Conservation (phyloP, 2,113 vertebrate species). For the Seriola dumerili region DNA sequence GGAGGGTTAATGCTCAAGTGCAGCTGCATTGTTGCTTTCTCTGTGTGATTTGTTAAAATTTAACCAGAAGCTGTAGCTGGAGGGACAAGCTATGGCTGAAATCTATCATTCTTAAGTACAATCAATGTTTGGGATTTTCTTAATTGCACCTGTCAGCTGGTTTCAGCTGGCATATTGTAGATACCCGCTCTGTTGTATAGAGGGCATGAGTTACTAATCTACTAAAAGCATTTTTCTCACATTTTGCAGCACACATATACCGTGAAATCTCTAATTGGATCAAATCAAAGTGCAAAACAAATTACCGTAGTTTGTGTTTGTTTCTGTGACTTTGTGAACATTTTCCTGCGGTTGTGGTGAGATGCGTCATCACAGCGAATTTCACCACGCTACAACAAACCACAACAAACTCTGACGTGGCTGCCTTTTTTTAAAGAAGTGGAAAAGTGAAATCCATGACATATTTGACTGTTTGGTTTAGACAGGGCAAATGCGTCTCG, state of each 20-base stretch:
- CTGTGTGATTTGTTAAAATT: conserved; percentile 52
- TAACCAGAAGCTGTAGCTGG: conserved; percentile 30
- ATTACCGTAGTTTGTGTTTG: conserved; percentile 28
- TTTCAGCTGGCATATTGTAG: conserved; percentile 33
- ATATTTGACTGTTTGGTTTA: not conserved
- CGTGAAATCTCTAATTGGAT: conserved; percentile 34
- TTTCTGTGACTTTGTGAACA: conserved; percentile 22
- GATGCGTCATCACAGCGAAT: conserved; percentile 28
- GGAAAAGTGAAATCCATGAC: not conserved
- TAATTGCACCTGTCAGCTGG: conserved; percentile 19
- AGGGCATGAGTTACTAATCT: conserved; percentile 30
- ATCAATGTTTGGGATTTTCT: conserved; percentile 35
- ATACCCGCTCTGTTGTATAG: not conserved
- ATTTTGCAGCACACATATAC: conserved; percentile 13
- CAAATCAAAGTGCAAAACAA: conserved; percentile 33
- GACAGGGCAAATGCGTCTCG: not conserved
- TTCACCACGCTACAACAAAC: conserved; percentile 1
- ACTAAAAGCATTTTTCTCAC: conserved; percentile 3
- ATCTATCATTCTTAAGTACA: conserved; percentile 31
- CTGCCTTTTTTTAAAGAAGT: conserved; percentile 3
- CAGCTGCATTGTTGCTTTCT: conserved; percentile 50
- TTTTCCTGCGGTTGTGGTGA: not conserved
- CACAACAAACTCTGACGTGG: not conserved
- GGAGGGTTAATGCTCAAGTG: conserved; percentile 41
- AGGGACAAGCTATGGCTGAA: conserved; percentile 4